Percentiles rank a stretch among this genome's conserved stretches.
Evolutionary conservation across 1,140 invertebrate species (phyloP).

Genomic region (Ooceraea biroi): DNA sequence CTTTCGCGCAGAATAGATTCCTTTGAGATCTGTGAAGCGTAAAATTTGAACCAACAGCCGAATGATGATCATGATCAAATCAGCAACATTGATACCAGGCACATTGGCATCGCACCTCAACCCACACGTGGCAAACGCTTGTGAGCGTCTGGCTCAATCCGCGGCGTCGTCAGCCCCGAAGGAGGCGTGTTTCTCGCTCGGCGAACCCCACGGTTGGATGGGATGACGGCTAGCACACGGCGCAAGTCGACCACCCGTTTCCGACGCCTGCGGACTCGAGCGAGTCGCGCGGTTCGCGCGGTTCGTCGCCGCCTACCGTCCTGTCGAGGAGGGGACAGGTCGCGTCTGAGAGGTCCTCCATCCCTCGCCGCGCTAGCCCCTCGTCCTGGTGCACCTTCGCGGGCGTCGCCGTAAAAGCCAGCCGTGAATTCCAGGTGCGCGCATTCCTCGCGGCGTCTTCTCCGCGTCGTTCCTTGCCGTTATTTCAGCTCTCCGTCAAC

Average conservation of each 20-base stretch:
- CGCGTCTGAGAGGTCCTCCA: conserved; percentile 71
- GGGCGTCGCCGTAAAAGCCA: conserved; percentile 52
- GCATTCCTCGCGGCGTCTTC: conserved; percentile 32
- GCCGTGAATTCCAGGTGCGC: conserved; percentile 54
- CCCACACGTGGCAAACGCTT: conserved; percentile 37
- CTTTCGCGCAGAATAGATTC: neutral
- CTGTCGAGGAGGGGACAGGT: conserved; percentile 74
- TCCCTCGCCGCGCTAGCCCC: conserved; percentile 63
- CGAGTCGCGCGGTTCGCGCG: conserved; percentile 54
- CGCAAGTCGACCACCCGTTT: conserved; percentile 73
- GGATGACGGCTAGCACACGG: conserved; percentile 63
- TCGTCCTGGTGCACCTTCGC: conserved; percentile 63
- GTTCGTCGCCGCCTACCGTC: conserved; percentile 82
- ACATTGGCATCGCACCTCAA: neutral
- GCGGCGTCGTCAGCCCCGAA: conserved; percentile 40
- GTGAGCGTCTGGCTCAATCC: conserved; percentile 45
- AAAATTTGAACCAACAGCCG: neutral
- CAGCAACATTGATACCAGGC: neutral
- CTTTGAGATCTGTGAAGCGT: no score
- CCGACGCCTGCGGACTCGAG: conserved; percentile 79
- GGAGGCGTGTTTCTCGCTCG: conserved; percentile 72
- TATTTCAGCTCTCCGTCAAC: neutral
- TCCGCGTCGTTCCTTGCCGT: conserved; percentile 11
- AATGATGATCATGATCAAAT: neutral
- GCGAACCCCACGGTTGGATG: conserved; percentile 68